A percentile compares a stretch with the other conserved stretches of the same genome.
phyloP scores from a whole-genome alignment of 1,140 invertebrate genomes.

The Drosophila equinoxialis region DNA sequence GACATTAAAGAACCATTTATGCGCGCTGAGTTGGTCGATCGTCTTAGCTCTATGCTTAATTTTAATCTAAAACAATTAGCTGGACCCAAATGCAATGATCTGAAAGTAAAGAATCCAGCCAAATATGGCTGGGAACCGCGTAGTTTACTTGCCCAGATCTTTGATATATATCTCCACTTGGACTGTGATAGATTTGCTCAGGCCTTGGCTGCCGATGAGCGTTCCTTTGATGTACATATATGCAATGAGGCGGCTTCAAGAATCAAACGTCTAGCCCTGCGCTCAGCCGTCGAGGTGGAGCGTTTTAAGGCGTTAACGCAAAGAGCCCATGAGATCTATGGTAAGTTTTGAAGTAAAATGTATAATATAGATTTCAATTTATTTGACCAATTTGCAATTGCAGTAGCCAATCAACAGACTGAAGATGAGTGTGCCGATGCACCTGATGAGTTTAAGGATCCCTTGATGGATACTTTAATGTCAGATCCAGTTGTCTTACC shows the following conservation, averaged over 20 bases:
- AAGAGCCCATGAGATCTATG: conserved; percentile 90
- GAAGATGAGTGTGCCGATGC: conserved; percentile 97
- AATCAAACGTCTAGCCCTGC: conserved; percentile 92
- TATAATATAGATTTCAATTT: not conserved
- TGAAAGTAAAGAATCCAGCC: conserved; percentile 97
- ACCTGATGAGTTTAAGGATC: conserved; percentile 98
- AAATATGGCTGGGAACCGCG: conserved; percentile 99
- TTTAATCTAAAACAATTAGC: conserved; percentile 98
- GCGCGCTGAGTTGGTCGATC: conserved; percentile 94
- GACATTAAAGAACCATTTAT: conserved; percentile 97
- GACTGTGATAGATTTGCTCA: conserved; percentile 95
- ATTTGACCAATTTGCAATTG: conserved; percentile 42
- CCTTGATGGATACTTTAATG: conserved; percentile 99
- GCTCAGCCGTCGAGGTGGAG: conserved; percentile 92
- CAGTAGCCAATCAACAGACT: conserved; percentile 92
- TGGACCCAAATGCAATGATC: conserved; percentile 97
- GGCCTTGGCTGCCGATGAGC: conserved; percentile 95
- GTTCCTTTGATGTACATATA: conserved; percentile 95
- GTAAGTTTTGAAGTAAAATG: conserved; percentile 67
- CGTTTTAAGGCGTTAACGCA: conserved; percentile 91
- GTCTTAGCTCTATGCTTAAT: conserved; percentile 98
- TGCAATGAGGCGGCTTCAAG: conserved; percentile 94
- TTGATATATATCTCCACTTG: conserved; percentile 98
- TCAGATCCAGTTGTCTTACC: conserved; percentile 97
- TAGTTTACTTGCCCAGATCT: conserved; percentile 93